Evolutionary conservation across 2,113 vertebrate species (phyloP), one percentile per base, ranked within the genome.

Genomic region (Ochotona princeps): DNA sequence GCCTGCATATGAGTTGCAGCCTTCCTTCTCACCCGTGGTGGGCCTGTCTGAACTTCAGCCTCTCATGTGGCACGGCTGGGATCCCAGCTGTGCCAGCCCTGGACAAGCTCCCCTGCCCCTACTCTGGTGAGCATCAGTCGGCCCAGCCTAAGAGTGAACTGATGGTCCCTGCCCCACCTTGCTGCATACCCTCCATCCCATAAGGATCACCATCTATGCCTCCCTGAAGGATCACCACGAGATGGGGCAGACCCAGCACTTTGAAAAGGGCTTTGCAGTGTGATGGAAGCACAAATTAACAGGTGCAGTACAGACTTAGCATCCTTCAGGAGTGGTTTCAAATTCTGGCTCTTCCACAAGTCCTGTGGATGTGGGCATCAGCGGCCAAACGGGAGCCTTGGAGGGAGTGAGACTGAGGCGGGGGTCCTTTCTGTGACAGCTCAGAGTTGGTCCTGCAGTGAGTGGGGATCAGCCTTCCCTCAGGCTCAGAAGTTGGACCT

Each of bases 161-260:
- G 28, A 11, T 18, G 0, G 13, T 8, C 67, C 18, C 54, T 32
- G 60, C 54, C 28, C 20, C 7, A 1, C 63, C 25, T 14, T 14
- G 49, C 57, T 61, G 61, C n/a, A 30, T 12, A 8, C 65, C 75
- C 30, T 4, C 30, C 28, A 4, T 32, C 47, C 73, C 17, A 0
- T 14, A 57, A 54, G 28, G n/a, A 9, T 21, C 6, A 44, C 38
- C 38, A 44, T 44, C 38, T 44, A 6, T 44, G 38, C 38, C 38
- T 44, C 38, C 38, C 38, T 44, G 4, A 44, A 44, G 38, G 38
- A 44, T 44, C 38, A 44, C 38, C 38, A 44, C 3, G 30, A 91
- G 60, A 21, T 7, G 8, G 3, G 3, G 17, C 26, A 70, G 23
- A 61, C 47, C 61, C 0, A 0, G 21, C 25, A 26, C 74, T 67